Base-by-base conservation (phyloP, 1,140 invertebrate species). In the Drosophila suzukii region DNA sequence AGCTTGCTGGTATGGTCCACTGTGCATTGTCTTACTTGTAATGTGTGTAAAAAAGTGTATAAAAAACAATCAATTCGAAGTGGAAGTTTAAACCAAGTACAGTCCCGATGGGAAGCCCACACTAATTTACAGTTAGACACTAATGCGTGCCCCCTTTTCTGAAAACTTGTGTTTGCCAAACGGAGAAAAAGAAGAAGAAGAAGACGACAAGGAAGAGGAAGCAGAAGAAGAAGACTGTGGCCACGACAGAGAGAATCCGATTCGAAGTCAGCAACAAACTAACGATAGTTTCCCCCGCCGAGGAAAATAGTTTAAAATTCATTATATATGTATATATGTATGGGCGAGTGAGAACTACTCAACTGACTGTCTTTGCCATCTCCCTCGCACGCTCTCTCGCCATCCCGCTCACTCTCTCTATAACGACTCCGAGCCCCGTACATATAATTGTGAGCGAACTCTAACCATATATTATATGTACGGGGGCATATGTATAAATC, bases 251-350 rank as follows among this genome's bases (percentile, higher is more conserved):
- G 70, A 66, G 55, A 57, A 56, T 70, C 24, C 49, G 60, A 83
- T 72, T 67, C 61, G 59, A 57, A 66, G 71, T 66, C 53, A 47
- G 67, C 67, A 70, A 70, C 51, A 71, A 71, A 71, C 73, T 75
- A 75, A 66, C 60, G 76, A 86, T 86, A 86, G 82, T 82, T 86
- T 78, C 76, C 36, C 30, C 61, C 17, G 10, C 11, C 13, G 11
- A 0, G 63, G 63, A 70, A 74, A 86, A 86, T 86, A 88, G 83
- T 88, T 86, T 86, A 76, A 88, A 86, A 86, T 86, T 77, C 83
- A 88, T 86, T 86, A 83, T 73, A 75, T 53, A 57, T 76, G 41
- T 54, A 72, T 46, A 50, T 70, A 72, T 53, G 43, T 34, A 34
- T 70, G 30, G 49, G 44, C 39, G 51, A 73, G 71, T 61, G 49